Evolutionary conservation across 2,888 invertebrate genomes (phyloP), one percentile per base, ranked within the genome.

Genomic region (Drosophila colorata): DNA sequence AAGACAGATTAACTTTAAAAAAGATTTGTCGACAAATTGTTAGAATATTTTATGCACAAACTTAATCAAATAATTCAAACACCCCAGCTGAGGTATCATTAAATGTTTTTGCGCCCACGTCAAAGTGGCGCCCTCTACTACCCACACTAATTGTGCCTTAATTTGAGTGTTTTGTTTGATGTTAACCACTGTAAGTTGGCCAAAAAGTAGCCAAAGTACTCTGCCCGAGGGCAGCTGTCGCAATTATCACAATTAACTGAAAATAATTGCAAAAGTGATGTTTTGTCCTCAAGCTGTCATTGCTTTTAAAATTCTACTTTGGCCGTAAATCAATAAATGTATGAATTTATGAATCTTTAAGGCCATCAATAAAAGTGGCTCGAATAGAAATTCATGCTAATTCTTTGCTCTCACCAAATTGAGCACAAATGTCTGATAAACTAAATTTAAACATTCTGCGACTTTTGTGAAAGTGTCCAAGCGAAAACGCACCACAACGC

Each of bases 381-480:
- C 38, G 48, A 18, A 48, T 48, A 47, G 65, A 85, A 79, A 69
- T 61, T 55, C 60, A 77, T 77, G 69, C 78, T 73, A 84, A 84
- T 87, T 60, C 31, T 58, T 9, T 25, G 40, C 35, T 52, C 46
- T 74, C 69, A 16, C 38, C 37, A 33, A 56, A 83, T 68, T 52
- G 79, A 66, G 84, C 70, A 78, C 87, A 80, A 67, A 75, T 73
- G 58, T 71, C 79, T 67, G 71, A 73, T 71, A 68, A 65, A 66
- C 69, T 25, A 56, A 59, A 67, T 57, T 61, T 68, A 20, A 71
- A 14, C 44, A 52, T 18, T 44, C 14, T n/a, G 16, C 31, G 52
- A 18, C 57, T 61, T 68, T 88, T 84, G 89, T 84, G 86, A 86
- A 86, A 86, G 87, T 87, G 86, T 70, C 65, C 55, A 79, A 52